Base-by-base conservation (phyloP, 2,888 invertebrate species). In the Lasioglossum villosulum region DNA sequence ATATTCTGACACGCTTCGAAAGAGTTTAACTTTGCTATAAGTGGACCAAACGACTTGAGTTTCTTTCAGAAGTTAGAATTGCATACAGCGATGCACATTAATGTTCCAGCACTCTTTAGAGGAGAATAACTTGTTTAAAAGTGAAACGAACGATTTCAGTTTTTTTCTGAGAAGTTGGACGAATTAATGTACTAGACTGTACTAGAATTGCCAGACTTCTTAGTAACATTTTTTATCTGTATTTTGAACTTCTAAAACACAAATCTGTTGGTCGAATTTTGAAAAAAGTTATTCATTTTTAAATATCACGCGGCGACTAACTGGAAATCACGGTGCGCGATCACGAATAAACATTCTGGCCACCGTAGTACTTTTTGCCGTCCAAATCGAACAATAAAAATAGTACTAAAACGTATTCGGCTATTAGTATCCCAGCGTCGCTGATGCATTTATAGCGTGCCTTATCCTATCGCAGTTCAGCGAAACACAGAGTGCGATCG, bases 381-480 rank as follows among this genome's bases (percentile, higher is more conserved):
- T 5, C 12, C 27, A 63, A n/a, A 63, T 63, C n/a, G 59, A 27
- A 30, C 4, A 63, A 30, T 30, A 63, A 63, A 63, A 63, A 63
- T 63, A 30, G 59, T 63, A 30, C 27, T 63, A 30, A 63, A 30
- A 63, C 16, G 59, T 2, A 16, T 16, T 16, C 30, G 5, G 30
- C 59, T 63, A 30, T 63, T 63, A 63, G 27, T 1, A 30, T 12
- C 14, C 27, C 27, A 6, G 30, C 59, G 27, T 27, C 27, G 59
- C 27, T 63, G 59, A 63, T 63, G 59, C 59, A 63, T 63, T 63
- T 27, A 30, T 63, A n/a, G 59, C 59, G 59, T 63, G 59, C 27
- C 59, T 63, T 30, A 16, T 63, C 59, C 27, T 27, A 63, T 63
- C 59, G 59, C 59, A 63, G 30, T 63, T 27, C 16, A 63, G 59